Evolutionary conservation across 2,888 invertebrate genomes (phyloP).

Genomic region (Pocota personata): DNA sequence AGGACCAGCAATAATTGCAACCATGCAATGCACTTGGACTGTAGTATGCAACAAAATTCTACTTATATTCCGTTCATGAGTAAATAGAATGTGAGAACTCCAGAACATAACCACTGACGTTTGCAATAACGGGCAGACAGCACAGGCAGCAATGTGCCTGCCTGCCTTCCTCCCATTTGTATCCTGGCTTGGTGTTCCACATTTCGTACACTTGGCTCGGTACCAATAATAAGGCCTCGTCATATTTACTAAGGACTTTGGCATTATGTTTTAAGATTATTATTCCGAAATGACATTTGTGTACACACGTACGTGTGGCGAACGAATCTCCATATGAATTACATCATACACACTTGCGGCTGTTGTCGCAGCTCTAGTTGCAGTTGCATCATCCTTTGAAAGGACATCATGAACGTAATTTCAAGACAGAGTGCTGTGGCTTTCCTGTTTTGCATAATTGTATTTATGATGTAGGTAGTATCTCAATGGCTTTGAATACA

Average conservation of each 20-base stretch:
- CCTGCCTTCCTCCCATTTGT: not conserved
- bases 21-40: slow-evolving; percentile 22
- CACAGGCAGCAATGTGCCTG: not conserved
- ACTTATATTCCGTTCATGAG: slow-evolving; percentile 67
- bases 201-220: slow-evolving; percentile 63
- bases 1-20: slow-evolving; percentile 37
- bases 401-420: slow-evolving; percentile 69
- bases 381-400: slow-evolving; percentile 49
- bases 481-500: slow-evolving; percentile 63
- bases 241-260: slow-evolving; percentile 63
- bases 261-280: slow-evolving; percentile 71
- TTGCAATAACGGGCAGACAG: slow-evolving; percentile 51
- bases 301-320: not conserved
- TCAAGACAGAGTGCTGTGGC: slow-evolving; percentile 69
- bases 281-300: slow-evolving; percentile 66
- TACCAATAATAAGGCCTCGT: slow-evolving; percentile 51
- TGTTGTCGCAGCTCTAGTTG: slow-evolving; percentile 35
- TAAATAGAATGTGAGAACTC: slow-evolving; percentile 58
- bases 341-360: slow-evolving; percentile 32
- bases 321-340: slow-evolving; percentile 13
- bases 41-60: slow-evolving; percentile 43
- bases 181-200: slow-evolving; percentile 34
- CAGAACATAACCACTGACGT: slow-evolving; percentile 61
- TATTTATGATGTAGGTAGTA: slow-evolving; percentile 60
- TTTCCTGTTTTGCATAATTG: slow-evolving; percentile 72